Evolutionary conservation across 2,113 vertebrate genomes (phyloP), one percentile per base, ranked within the genome.

Genomic region (Aleadryas rufinucha): DNA sequence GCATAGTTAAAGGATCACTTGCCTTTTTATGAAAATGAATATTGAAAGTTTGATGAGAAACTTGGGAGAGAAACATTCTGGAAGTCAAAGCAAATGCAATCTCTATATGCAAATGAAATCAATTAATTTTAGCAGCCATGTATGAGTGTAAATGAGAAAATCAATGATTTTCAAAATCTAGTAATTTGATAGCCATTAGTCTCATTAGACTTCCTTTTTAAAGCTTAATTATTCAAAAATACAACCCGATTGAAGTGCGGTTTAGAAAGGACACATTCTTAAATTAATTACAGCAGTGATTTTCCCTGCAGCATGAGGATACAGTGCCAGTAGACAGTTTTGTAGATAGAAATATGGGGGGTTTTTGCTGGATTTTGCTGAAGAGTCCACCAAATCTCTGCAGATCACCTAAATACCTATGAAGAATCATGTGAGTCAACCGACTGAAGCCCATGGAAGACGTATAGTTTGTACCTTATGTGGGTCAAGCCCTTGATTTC

Each of bases 151-250:
- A 98, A 97, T 97, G 95, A 97, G 96, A 97, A 97, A 97, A 97
- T 97, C 97, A 97, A 93, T 97, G 96, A 96, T 98, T 98, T 98
- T 97, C 95, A 96, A 96, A 97, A 98, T 97, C 91, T 95, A 94
- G 96, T 97, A 97, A 98, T 98, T 98, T 97, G 97, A 96, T 98
- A 97, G 97, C 97, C 94, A 97, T 98, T 98, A 97, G 95, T 97
- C 97, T 98, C 96, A 98, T 98, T 97, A 98, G 93, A 94, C 71
- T 97, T 97, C 96, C 90, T 91, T 97, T 97, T 97, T 95, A 97
- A 97, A 97, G 97, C 96, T 95, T 97, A 98, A 98, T 98, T 97
- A 97, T 97, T 98, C 84, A 98, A 97, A 96, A 96, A 95, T 87
- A 78, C 81, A 94, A 95, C 71, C 39, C 75, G 3, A 97, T 91